These are phyloP conservation scores for Clarias magur DNA, from an alignment of 2,113 vertebrate genomes.

Conservation along the genomic window DNA sequence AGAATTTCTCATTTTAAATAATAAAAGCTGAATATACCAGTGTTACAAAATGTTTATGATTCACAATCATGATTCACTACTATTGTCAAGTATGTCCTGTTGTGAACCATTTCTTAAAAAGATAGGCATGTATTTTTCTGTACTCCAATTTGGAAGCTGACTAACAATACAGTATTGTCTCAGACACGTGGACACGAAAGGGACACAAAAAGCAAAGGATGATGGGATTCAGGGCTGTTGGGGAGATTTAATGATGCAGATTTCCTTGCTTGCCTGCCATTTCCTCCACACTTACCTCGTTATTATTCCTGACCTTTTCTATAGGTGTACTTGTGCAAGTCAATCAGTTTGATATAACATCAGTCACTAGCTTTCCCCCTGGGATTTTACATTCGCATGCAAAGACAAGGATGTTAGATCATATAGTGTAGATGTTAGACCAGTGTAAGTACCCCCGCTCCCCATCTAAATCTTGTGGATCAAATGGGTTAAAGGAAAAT, in stretches of 20 bases:
- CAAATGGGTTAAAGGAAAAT: conserved; percentile 15
- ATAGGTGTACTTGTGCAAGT: conserved; percentile 7
- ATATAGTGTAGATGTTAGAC: no score
- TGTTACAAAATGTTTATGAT: conserved; percentile 10
- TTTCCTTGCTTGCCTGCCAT: background rate
- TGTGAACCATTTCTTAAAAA: conserved; percentile 6
- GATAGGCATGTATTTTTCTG: background rate
- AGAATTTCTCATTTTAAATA: background rate
- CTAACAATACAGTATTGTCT: conserved; percentile 7
- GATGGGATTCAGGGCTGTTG: background rate
- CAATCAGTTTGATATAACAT: conserved; percentile 11
- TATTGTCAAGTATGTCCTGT: background rate
- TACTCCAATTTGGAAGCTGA: background rate
- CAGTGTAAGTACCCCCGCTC: background rate
- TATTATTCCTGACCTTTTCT: conserved; percentile 32
- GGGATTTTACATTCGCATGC: background rate
- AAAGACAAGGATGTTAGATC: background rate
- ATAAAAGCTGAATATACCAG: conserved; percentile 9
- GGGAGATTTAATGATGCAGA: conserved; percentile 1
- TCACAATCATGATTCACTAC: conserved; percentile 13
- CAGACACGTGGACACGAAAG: background rate
- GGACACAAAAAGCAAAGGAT: conserved; percentile 1
- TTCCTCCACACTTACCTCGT: background rate
- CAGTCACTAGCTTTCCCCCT: background rate
- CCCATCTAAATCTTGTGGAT: background rate